Evolutionary conservation across 2,888 invertebrate genomes (phyloP), one percentile per base, ranked within the genome.

Genomic region (Agrilus biguttatus): DNA sequence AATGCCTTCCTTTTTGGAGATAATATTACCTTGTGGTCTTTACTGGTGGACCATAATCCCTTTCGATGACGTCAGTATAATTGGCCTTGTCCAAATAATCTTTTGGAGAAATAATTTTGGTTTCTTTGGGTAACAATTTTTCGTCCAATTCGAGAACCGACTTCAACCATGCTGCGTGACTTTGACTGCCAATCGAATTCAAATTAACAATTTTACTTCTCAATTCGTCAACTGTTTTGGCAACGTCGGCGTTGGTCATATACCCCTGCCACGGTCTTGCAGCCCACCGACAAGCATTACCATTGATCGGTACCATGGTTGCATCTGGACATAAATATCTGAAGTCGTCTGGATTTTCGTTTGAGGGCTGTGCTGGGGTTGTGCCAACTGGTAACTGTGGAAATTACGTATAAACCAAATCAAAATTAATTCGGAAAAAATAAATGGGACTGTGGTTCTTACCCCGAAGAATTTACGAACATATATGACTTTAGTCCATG

Each of bases 231-330:
- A 74, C 56, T 13, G 69, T 66, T 23, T 73, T 72, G 3, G 72
- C 60, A 0, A 75, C 68, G 45, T 76, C 78, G 10, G 74, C 74
- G 56, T 83, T 83, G 6, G 78, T 78, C 58, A 84, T 68, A 52
- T 82, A 73, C 10, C 83, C 83, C 57, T 79, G 84, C 84, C 88
- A 88, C n/a, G 88, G 88, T 45, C 87, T 72, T 1, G 83, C 83
- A 0, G 87, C 87, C 88, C 88, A 89, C 1, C 80, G 75, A 57
- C 88, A 89, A 1, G 78, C 72, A 12, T 66, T 69, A 5, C 73
- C 74, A 28, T 73, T 78, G 10, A 86, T 69, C 1, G 82, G 74
- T 0, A 75, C 73, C 54, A 78, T 79, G 6, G 73, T 75, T 2
- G 85, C 88, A 58, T 88, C 87, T 4, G 79, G 82, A 57, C 88